These are phyloP conservation scores for Lycaon pictus DNA, from an alignment of 2,113 vertebrate genomes.

Conservation along the genomic window DNA sequence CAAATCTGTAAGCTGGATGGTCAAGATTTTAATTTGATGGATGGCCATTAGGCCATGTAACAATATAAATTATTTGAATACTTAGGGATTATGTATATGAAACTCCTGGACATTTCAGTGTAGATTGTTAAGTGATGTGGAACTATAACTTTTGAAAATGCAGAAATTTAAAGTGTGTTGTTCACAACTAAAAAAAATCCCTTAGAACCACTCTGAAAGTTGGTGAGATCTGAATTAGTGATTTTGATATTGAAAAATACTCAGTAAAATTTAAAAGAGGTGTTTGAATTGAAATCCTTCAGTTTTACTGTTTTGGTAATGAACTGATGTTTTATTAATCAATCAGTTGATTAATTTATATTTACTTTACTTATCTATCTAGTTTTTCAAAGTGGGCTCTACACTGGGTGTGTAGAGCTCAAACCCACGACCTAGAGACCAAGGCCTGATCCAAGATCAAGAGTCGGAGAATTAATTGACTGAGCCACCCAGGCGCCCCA, in stretches of 20 bases:
- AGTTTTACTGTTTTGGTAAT: background rate
- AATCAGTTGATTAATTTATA: too few species aligned
- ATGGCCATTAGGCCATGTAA: background rate
- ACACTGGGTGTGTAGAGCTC: background rate
- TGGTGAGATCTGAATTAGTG: conserved; percentile 4
- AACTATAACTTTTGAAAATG: conserved; percentile 32
- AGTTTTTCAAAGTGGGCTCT: background rate
- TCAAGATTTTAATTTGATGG: background rate
- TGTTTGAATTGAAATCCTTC: conserved; percentile 15
- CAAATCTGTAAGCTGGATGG: background rate
- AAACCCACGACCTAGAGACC: background rate
- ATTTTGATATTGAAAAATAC: conserved; percentile 3
- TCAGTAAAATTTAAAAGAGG: conserved; percentile 43
- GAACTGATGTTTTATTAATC: background rate
- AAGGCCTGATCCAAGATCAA: background rate
- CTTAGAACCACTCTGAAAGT: background rate
- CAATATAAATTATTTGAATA: background rate
- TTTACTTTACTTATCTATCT: too few species aligned
- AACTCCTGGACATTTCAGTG: background rate
- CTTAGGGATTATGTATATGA: background rate
- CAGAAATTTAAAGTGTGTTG: background rate
- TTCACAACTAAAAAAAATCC: background rate
- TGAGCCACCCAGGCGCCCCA: background rate
- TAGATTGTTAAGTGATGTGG: background rate
- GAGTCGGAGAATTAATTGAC: background rate